A percentile compares a stretch with the other conserved stretches of the same genome.
These are phyloP conservation scores for Chiloscyllium plagiosum DNA, from an alignment of 2,113 vertebrate genomes.

Conservation along the genomic window DNA sequence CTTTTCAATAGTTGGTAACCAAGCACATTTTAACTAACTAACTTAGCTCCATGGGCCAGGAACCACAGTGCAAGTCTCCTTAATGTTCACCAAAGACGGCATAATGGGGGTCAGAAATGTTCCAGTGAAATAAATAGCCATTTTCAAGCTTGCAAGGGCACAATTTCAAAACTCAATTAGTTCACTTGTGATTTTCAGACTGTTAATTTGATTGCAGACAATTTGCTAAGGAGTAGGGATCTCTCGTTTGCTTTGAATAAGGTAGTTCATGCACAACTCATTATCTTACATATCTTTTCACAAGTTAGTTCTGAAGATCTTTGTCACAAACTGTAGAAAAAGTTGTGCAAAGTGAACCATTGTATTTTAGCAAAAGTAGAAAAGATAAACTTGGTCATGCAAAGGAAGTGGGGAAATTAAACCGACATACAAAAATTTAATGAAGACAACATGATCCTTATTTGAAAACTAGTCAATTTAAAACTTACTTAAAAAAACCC, in stretches of 20 bases:
- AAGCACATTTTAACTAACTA: background rate
- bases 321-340: constrained; percentile 29
- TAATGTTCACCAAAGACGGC: background rate
- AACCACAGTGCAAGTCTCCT: background rate
- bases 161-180: background rate
- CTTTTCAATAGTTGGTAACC: background rate
- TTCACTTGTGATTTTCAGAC: background rate
- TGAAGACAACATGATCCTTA: constrained; percentile 16
- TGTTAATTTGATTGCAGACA: background rate
- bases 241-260: background rate
- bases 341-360: constrained; percentile 20
- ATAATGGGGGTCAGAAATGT: background rate
- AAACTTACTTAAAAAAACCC: constrained; percentile 16
- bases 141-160: background rate
- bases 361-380: constrained; percentile 33
- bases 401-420: constrained; percentile 18
- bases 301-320: background rate
- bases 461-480: constrained; percentile 21
- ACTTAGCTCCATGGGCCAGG: background rate
- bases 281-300: background rate
- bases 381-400: background rate
- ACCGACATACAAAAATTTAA: background rate
- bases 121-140: background rate
- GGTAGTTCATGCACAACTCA: background rate
- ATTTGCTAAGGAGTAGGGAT: background rate